phyloP scores from a whole-genome alignment of 2,888 invertebrate genomes.

The Nowickia ferox region DNA sequence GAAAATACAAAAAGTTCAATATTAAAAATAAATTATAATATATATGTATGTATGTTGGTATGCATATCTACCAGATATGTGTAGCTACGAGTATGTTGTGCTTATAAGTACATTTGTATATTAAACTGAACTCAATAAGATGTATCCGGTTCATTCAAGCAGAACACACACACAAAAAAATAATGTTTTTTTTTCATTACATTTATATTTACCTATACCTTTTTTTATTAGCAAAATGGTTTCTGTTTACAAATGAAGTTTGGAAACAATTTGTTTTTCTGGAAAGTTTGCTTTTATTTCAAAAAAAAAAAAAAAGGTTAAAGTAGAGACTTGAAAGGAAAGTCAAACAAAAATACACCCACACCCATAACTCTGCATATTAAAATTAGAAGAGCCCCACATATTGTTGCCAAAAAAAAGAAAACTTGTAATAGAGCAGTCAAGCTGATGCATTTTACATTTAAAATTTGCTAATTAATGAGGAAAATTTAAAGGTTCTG shows the following conservation, averaged over 20 bases:
- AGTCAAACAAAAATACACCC: not conserved
- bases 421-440: not conserved
- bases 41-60: too few relatives aligned
- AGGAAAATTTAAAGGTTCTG: not conserved
- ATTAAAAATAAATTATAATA: constrained; percentile 25
- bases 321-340: not conserved
- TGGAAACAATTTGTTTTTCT: too few relatives aligned
- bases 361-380: not conserved
- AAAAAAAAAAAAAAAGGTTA: too few relatives aligned
- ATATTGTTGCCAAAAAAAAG: not conserved
- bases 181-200: not conserved
- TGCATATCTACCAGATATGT: too few relatives aligned
- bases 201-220: constrained; percentile 31
- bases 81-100: too few relatives aligned
- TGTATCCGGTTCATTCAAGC: constrained; percentile 73
- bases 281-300: too few relatives aligned
- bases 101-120: too few relatives aligned
- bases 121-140: constrained; percentile 49
- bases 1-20: not conserved
- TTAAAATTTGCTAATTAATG: not conserved
- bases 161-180: constrained; percentile 42
- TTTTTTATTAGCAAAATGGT: not conserved
- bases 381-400: not conserved
- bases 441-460: not conserved
- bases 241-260: not conserved